These are phyloP conservation scores for Cyprinodon variegatus DNA, from an alignment of 2,113 vertebrate species.

Conservation along the genomic window DNA sequence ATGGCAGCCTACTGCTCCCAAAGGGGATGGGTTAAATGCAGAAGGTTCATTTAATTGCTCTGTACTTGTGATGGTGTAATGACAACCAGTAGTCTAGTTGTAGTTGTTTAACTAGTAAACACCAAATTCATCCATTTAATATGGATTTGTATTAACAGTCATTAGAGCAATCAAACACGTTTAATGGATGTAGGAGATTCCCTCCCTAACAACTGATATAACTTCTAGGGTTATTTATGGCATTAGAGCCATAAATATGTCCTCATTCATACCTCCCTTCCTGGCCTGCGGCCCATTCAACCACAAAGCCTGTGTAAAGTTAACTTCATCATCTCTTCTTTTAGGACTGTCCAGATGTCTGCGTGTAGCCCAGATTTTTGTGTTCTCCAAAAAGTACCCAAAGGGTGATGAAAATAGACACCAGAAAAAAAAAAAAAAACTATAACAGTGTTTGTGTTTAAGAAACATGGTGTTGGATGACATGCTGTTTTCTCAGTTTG, in stretches of 20 bases:
- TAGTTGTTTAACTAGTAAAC: no score
- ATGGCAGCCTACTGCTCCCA: no score
- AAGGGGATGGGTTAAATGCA: no score
- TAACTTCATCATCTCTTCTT: not conserved
- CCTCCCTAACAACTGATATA: not conserved
- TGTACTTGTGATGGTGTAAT: no score
- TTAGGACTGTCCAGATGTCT: not conserved
- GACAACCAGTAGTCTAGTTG: no score
- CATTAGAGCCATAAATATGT: not conserved
- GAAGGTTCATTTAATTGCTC: no score
- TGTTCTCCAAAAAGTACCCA: not conserved
- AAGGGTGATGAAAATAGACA: not conserved
- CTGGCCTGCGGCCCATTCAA: not conserved
- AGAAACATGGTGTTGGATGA: not conserved
- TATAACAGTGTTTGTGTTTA: not conserved
- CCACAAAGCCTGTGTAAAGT: not conserved
- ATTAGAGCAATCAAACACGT: no score
- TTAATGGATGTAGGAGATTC: no score
- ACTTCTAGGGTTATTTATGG: not conserved
- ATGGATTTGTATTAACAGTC: no score
- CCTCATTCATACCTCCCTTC: not conserved
- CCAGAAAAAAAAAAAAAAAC: not conserved
- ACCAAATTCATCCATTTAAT: no score
- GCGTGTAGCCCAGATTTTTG: not conserved
- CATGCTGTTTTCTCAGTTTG: not conserved